Evolutionary conservation across 2,113 vertebrate genomes (phyloP), one percentile per base, ranked within the genome.

Genomic region (Pantherophis guttatus): DNA sequence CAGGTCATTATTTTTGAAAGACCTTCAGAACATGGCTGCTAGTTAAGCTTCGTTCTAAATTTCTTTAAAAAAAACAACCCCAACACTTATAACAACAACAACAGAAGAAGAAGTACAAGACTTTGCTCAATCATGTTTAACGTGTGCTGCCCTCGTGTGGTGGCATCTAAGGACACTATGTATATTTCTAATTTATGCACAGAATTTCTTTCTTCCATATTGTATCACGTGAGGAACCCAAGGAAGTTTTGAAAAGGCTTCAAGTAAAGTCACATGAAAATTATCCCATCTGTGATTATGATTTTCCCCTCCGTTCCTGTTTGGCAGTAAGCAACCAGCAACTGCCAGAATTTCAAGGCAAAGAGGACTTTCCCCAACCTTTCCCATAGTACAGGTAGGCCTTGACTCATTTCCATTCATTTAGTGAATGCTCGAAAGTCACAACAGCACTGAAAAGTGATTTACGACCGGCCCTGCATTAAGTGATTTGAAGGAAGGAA

Each of bases 121-220:
- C 75, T 87, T 59, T 39, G 81, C 29, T 48, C 29, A 13, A 50
- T 52, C 24, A 1, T 48, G 17, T 59, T 75, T 48, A 62, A 33
- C 23, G 13, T 65, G 65, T 96, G 94, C 97, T 98, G 97, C 98
- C 97, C 97, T 94, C 97, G 5, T 93, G 96, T 97, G 97, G 97
- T 53, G 58, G 70, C 3, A n/a, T 6, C 81, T 8, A 65, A 91
- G 39, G 96, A 96, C 75, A 96, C 96, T 96, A 97, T 48, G 39
- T 23, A 87, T 13, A 54, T 90, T 48, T 93, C 62, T 19, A 59
- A 89, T 15, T 70, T n/a, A 70, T 33, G 29, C 29, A n/a, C 29
- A 70, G 15, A 3, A 53, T 57, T 23, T 88, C 59, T 75, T 33
- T 57, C 13, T 13, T 8, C 7, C 44, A 50, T 19, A 29, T 2